These are phyloP conservation scores for Gallinago stenura DNA, from an alignment of 2,797 vertebrate species.

Conservation along the genomic window DNA sequence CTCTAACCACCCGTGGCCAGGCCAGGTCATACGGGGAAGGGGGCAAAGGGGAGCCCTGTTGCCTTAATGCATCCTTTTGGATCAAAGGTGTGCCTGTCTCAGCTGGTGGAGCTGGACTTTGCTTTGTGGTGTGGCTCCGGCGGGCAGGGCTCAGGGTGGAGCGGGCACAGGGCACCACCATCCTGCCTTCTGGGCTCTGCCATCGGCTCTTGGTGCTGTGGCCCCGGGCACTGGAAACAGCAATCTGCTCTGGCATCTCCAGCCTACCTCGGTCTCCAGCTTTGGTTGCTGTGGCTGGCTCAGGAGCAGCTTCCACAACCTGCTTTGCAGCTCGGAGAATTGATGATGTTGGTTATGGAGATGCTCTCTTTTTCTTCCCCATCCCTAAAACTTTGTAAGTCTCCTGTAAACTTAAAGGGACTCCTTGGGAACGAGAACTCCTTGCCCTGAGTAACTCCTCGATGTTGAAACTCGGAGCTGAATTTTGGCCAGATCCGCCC, in stretches of 20 bases:
- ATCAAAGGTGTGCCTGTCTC: not conserved
- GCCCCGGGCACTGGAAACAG: not conserved
- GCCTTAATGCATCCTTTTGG: not conserved
- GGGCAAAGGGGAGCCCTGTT: not conserved
- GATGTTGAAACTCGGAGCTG: not conserved
- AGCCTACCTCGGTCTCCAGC: not conserved
- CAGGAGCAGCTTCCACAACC: not conserved
- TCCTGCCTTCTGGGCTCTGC: not conserved
- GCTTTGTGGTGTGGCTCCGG: not conserved
- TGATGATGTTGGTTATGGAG: not conserved
- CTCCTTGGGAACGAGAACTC: not conserved
- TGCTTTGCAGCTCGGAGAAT: not conserved
- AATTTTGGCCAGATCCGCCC: not conserved
- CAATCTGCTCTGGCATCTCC: not conserved
- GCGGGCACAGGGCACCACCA: accelerated
- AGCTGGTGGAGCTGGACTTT: conserved; percentile 17
- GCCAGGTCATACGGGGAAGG: accelerated
- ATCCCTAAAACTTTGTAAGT: not conserved
- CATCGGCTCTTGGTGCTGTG: accelerated
- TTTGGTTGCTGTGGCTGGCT: not conserved
- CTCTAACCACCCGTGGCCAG: accelerated
- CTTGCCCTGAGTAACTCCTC: not conserved
- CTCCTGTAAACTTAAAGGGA: not conserved
- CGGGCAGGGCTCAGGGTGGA: accelerated
- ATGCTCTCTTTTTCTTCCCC: not conserved